Base-by-base conservation (phyloP, 1,140 invertebrate species). In the Drosophila jambulina region DNA sequence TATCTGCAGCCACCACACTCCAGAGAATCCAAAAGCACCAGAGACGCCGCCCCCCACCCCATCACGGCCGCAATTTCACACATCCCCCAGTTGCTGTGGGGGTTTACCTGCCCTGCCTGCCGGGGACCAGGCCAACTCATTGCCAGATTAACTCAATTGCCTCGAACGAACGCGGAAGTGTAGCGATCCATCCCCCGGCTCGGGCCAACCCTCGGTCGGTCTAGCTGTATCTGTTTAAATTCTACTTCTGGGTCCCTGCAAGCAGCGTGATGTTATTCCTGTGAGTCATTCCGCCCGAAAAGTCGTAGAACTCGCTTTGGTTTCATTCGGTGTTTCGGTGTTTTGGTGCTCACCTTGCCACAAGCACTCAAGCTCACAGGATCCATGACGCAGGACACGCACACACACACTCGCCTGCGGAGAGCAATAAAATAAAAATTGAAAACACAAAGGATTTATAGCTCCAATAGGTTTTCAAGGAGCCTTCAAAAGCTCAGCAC, bases 371-470 rank as follows among this genome's bases (percentile, higher is more conserved):
- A 23, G 58, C 54, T 48, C 70, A 72, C 53, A 56, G 34, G n/a
- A 48, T 32, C 36, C 64, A 62, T 51, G 29, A 42, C 38, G 32
- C 36, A 36, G 51, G 61, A 53, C 77, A 70, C 54, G 68, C 53
- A 59, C 64, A 58, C 40, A 60, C 75, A 49, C 67, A 56, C 62
- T 71, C 51, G 82, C 57, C 81, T 84, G 80, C 74, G 75, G 81
- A 79, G 85, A 90, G 85, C 85, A 90, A 90, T 90, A 90, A 90
- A 90, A 90, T 90, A 90, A 90, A 90, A 90, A 90, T 90, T 90
- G 85, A 90, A 90, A 90, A 90, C 85, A 90, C 85, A 90, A 90
- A 90, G 85, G 85, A 90, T 90, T 90, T 90, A 90, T 90, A 90
- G 85, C 85, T 90, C 88, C 86, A 90, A 90, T 90, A 90, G 85